Percentiles rank a stretch among this genome's conserved stretches.
Conservation (phyloP, 1,140 invertebrate species). For the Eciton burchellii region DNA sequence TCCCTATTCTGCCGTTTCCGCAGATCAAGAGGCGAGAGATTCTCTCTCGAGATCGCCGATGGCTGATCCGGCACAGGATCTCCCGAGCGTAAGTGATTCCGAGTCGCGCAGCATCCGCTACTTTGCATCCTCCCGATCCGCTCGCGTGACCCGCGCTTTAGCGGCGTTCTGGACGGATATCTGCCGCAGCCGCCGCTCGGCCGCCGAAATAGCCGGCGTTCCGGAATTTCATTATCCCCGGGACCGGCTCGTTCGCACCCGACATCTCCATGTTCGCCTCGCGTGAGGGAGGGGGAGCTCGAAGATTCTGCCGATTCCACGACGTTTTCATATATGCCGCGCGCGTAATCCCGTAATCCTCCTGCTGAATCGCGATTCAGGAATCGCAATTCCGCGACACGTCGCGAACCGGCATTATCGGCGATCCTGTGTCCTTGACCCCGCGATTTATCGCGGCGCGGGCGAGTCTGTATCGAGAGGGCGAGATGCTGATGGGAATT, state of each 20-base stretch:
- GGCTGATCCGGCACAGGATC: constrained; percentile 30
- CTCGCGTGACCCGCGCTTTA: constrained; percentile 37
- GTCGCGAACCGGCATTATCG: no score
- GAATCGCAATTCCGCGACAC: no score
- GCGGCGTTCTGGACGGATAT: constrained; percentile 32
- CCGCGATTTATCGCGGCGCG: no score
- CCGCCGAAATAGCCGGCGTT: constrained; percentile 42
- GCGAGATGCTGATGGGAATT: no score
- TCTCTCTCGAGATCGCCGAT: no score
- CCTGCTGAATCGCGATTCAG: not conserved
- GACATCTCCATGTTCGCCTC: constrained; percentile 11
- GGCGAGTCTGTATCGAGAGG: no score
- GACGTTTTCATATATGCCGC: constrained; percentile 17
- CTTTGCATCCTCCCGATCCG: constrained; percentile 71
- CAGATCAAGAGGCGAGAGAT: no score
- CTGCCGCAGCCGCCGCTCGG: not conserved
- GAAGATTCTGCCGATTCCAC: constrained; percentile 43
- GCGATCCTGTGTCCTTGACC: no score
- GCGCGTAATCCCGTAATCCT: constrained; percentile 32
- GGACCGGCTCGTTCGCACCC: not conserved
- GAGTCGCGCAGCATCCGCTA: constrained; percentile 51
- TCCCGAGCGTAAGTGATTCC: constrained; percentile 52
- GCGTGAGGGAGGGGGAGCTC: not conserved
- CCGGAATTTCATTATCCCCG: constrained; percentile 53
- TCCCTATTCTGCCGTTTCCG: not conserved